These are phyloP conservation scores for Rousettus leschenaultii DNA, from an alignment of 2,113 vertebrate genomes.

Conservation along the genomic window DNA sequence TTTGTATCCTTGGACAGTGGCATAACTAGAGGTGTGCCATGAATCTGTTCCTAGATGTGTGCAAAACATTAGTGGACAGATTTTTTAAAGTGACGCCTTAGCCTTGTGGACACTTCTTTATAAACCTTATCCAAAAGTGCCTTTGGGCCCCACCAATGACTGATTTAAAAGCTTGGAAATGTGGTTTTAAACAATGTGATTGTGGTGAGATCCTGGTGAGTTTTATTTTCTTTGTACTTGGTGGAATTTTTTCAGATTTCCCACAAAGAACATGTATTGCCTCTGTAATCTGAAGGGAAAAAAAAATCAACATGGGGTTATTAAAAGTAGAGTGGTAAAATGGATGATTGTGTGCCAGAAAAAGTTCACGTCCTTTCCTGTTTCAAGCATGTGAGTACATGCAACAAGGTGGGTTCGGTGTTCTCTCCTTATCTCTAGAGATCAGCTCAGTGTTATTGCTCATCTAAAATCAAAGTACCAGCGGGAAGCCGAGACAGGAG, in stretches of 20 bases:
- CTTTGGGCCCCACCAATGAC: not conserved
- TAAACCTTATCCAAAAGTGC: not conserved
- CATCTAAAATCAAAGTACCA: conserved; percentile 9
- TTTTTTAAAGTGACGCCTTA: not conserved
- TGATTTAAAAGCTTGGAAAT: conserved; percentile 8
- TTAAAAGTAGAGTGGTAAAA: not conserved
- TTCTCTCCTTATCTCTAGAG: not conserved
- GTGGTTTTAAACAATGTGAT: conserved; percentile 17
- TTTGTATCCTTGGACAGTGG: not conserved
- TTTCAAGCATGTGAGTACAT: not conserved
- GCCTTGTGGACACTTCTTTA: not conserved
- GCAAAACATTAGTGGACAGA: not conserved
- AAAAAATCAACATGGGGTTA: not conserved
- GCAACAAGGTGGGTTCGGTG: not conserved
- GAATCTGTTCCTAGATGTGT: not conserved
- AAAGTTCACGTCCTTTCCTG: conserved; percentile 24
- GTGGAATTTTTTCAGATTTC: conserved; percentile 22
- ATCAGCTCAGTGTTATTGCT: conserved; percentile 11
- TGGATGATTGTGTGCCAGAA: not conserved
- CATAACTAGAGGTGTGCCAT: not conserved
- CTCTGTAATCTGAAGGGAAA: conserved; percentile 1
- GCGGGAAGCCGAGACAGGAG: conserved; percentile 3
- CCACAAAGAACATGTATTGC: not conserved
- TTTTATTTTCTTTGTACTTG: conserved; percentile 13
- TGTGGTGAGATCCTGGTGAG: not conserved